phyloP scores from a whole-genome alignment of 2,888 invertebrate genomes.

The Oscheius onirici region DNA sequence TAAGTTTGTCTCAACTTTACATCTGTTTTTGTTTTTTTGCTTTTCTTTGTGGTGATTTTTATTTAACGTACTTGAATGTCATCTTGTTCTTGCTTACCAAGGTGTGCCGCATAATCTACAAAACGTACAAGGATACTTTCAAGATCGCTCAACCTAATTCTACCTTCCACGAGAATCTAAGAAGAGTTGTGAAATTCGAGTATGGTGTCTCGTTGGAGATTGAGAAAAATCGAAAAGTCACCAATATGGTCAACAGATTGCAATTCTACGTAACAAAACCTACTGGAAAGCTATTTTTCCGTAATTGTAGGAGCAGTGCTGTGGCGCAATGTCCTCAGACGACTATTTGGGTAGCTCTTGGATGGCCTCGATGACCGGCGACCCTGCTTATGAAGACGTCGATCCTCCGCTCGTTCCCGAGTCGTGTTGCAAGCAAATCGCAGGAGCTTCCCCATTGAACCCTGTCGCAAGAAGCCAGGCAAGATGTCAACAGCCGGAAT shows the following conservation, averaged over 20 bases:
- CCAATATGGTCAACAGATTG: constrained; percentile 59
- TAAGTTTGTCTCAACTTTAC: constrained; percentile 42
- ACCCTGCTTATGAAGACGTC: constrained; percentile 12
- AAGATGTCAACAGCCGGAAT: constrained; percentile 59
- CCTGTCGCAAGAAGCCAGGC: constrained; percentile 56
- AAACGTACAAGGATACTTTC: too few species aligned
- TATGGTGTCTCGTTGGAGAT: constrained; percentile 55
- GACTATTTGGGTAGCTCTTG: constrained; percentile 50
- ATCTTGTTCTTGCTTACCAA: not conserved
- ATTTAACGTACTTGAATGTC: not conserved
- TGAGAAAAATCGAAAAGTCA: constrained; percentile 47
- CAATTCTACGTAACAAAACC: constrained; percentile 62
- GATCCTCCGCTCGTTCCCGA: constrained; percentile 51
- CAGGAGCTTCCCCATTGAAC: constrained; percentile 58
- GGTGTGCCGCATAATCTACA: too few species aligned
- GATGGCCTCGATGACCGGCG: constrained; percentile 32
- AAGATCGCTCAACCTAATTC: constrained; percentile 33
- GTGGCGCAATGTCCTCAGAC: constrained; percentile 40
- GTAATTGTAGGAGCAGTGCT: constrained; percentile 45
- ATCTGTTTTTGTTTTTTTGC: not conserved
- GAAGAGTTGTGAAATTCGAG: constrained; percentile 52
- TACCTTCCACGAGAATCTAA: constrained; percentile 29
- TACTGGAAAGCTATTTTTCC: not conserved
- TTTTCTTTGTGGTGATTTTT: constrained; percentile 18
- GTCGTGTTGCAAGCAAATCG: constrained; percentile 60